A percentile compares a stretch with the other conserved stretches of the same genome.
Evolutionary conservation across 2,797 vertebrate species (phyloP).

Genomic region (Gallinago nigripennis): DNA sequence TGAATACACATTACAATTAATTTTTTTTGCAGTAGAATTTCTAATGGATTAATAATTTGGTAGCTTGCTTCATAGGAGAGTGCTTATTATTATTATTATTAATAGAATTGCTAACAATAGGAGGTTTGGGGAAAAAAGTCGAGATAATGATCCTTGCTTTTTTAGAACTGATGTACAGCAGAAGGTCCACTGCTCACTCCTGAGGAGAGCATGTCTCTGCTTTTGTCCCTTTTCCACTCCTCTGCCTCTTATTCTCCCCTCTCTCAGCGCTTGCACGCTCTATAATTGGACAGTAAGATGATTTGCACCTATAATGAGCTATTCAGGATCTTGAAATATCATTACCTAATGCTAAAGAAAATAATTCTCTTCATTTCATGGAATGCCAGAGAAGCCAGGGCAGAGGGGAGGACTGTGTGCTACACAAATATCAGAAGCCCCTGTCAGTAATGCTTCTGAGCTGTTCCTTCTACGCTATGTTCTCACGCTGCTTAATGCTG

Average conservation of each 20-base stretch:
- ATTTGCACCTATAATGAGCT: not conserved
- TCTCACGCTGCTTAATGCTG: fast-evolving
- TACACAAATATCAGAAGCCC: not conserved
- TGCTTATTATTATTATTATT: not conserved
- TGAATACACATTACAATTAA: not conserved
- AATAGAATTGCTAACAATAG: slow-evolving; percentile 3
- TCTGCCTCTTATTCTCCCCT: not conserved
- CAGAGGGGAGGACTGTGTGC: not conserved
- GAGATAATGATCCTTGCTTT: slow-evolving; percentile 1
- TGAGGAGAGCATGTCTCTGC: not conserved
- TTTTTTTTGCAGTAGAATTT: not conserved
- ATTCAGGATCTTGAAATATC: not conserved
- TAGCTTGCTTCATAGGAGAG: not conserved
- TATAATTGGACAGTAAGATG: not conserved
- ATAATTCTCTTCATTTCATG: not conserved
- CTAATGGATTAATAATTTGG: slow-evolving; percentile 50
- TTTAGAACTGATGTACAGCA: not conserved
- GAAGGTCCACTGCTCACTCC: not conserved
- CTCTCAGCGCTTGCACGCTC: not conserved
- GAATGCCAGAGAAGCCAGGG: not conserved
- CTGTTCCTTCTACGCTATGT: not conserved
- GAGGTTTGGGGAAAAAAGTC: not conserved
- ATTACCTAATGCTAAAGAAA: not conserved
- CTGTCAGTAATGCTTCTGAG: not conserved
- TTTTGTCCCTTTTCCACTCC: not conserved